Evolutionary conservation across 30 jellyfish, hydroid and myxozoan genomes (phyloP).

Genomic region (Aurelia aurita): DNA sequence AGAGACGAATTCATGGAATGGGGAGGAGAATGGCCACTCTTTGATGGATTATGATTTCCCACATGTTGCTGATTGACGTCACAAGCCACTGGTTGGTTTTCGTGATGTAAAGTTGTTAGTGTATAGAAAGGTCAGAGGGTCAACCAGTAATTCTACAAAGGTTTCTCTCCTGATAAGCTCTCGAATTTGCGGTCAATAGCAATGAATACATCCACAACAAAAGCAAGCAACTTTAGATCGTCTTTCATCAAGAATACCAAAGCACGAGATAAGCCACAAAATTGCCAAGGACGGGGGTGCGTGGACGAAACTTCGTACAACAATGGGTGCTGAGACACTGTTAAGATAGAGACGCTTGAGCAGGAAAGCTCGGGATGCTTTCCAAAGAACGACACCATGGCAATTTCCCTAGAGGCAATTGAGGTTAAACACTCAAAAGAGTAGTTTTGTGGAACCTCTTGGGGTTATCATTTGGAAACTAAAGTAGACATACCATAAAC

Average conservation of each 20-base stretch:
- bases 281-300: conserved; percentile 25
- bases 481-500: no score
- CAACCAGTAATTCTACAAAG: conserved; percentile 52
- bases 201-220: conserved; percentile 36
- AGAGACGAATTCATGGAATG: no score
- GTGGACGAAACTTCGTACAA: background rate
- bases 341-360: no score
- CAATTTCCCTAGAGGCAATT: no score
- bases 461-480: no score
- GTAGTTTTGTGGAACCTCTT: no score
- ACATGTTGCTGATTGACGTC: background rate
- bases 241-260: conserved; percentile 55
- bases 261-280: conserved; percentile 51
- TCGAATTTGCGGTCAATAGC: conserved; percentile 50
- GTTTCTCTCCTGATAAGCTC: conserved; percentile 50
- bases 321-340: no score
- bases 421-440: no score
- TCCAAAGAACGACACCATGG: no score
- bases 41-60: no score
- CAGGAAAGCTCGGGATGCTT: no score
- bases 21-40: no score
- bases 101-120: conserved; percentile 23
- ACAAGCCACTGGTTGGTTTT: background rate
- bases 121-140: conserved; percentile 36
- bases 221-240: conserved; percentile 47